Conservation (phyloP, 2,797 vertebrate species). For the Squalus acanthias region DNA sequence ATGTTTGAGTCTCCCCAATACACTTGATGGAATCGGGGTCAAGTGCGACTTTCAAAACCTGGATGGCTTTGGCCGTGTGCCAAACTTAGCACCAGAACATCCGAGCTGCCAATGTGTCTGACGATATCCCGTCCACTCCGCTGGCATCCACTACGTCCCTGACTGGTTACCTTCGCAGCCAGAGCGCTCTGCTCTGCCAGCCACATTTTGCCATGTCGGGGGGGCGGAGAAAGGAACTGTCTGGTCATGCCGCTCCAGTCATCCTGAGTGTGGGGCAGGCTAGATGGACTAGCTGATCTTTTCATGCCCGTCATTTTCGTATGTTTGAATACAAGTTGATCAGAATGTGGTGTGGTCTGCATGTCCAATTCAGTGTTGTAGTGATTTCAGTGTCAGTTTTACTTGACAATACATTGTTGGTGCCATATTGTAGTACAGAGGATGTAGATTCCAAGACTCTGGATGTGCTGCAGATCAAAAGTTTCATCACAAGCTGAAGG, state of each 20-base stretch:
- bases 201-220: neutral
- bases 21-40: neutral
- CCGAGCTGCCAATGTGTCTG: neutral
- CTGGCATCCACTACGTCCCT: neutral
- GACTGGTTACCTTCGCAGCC: neutral
- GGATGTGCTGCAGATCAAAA: neutral
- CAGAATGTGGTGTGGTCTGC: neutral
- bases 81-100: neutral
- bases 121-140: neutral
- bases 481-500: neutral
- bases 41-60: neutral
- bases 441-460: neutral
- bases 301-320: neutral
- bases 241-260: neutral
- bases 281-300: neutral
- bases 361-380: neutral
- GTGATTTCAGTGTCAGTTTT: neutral
- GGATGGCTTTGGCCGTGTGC: neutral
- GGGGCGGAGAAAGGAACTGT: too few relatives aligned
- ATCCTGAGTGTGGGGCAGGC: neutral
- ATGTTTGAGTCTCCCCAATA: neutral
- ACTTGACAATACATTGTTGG: neutral
- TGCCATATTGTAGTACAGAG: neutral
- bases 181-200: neutral
- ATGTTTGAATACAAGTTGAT: neutral